Base-by-base conservation (phyloP, 2,113 vertebrate genomes). In the Holacanthus passer region DNA sequence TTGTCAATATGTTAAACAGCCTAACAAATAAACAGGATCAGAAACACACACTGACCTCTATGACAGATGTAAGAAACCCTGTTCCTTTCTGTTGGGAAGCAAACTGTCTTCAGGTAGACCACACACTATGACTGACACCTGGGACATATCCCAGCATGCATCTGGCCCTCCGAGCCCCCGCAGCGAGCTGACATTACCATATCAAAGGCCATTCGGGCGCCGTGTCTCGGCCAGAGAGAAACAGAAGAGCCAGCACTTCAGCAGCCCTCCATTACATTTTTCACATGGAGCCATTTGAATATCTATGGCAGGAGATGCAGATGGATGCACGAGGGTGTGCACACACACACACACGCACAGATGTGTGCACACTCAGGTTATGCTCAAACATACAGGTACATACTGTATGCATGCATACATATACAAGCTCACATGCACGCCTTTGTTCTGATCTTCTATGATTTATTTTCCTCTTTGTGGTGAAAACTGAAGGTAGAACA, bases 251-350 rank as follows among this genome's bases (percentile, higher is more conserved):
- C 91, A 90, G 90, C 0, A 92, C 96, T 95, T 96, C 95, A 97
- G 94, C 96, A 70, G 95, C 93, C 82, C 96, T 96, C 95, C 90
- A 97, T 96, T 96, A 95, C 94, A 95, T 97, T 96, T 96, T 94
- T 83, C 79, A 96, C 96, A 95, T 95, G 93, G 94, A 95, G 92
- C 95, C 95, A 95, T 96, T 97, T 97, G 96, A 97, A 97, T 97
- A 96, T 97, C 96, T 96, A 96, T 96, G 94, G 95, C 93, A 94
- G 90, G 88, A 91, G 92, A 95, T 66, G 93, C 93, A 96, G 95
- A 95, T 66, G 81, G 67, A 70, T 43, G 32, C 24, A 67, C 1
- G 32, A 48, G 74, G 17, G 60, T 22, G 27, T 7, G 12, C 55
- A 7, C 45, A 27, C 56, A 14, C 8, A 37, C 47, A 69, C 66